Evolutionary conservation across 2,797 vertebrate species (phyloP), one percentile per base, ranked within the genome.

Genomic region (Cynodonichthys magdalenae): DNA sequence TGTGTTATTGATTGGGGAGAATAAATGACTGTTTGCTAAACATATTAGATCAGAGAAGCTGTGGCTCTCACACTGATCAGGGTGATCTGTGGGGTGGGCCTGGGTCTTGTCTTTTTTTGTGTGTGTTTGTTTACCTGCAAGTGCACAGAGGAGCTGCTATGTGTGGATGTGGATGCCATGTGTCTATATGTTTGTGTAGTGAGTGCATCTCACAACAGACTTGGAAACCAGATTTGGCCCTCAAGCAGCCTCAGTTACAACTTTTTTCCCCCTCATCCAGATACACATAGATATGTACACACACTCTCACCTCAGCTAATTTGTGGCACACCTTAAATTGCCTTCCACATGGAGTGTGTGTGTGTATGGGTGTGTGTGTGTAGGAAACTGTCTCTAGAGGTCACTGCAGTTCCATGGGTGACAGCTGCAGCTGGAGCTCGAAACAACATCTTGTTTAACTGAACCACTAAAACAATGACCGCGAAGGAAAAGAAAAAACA

Each of bases 391-490:
- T 93, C 92, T 94, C 93, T 92, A 94, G 90, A 95, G 93, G 92
- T 94, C 92, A 92, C 90, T 92, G 92, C 89, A 94, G 93, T 94
- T 94, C 92, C 92, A 93, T 87, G 86, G 89, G 92, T 88, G 71
- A 91, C 92, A 92, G 86, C 87, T 87, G 80, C 87, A 89, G 87
- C 82, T 68, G 68, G 66, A 81, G 82, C 79, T 83, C 60, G 73
- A 60, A 74, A 73, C 80, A 80, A 64, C 75, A 82, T 80, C 80
- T 84, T 87, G 80, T 80, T 75, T 75, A 89, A 87, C 80, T 81
- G 80, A 86, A 77, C 74, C 71, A 77, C 75, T 85, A 66, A 87
- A 76, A 89, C 84, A 90, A 82, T 53, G 82, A 68, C 70, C 65
- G 60, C 69, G 49, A 61, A 57, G 62, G 58, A 59, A 55, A 55